These are phyloP conservation scores for Alexandromys fortis DNA, from an alignment of 2,113 vertebrate species.

Conservation along the genomic window DNA sequence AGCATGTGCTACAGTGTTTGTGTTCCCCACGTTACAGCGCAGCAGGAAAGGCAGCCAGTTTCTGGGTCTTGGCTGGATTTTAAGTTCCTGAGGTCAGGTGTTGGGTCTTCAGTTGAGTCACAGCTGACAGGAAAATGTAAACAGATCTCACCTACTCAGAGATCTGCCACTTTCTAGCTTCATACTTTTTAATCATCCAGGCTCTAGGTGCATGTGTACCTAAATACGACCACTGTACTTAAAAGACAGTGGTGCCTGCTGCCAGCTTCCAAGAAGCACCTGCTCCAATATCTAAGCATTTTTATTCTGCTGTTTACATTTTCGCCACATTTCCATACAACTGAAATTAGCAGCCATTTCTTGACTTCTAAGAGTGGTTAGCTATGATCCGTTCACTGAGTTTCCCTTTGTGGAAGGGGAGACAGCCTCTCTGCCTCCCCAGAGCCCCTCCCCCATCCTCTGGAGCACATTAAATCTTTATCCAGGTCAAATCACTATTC, in stretches of 20 bases:
- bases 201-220: not conserved
- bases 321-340: not conserved
- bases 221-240: not conserved
- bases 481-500: not conserved
- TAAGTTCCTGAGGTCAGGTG: not conserved
- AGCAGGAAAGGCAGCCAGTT: rapidly evolving
- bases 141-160: not conserved
- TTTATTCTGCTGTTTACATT: not conserved
- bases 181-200: not conserved
- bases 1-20: rapidly evolving
- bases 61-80: not conserved
- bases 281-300: not conserved
- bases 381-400: not conserved
- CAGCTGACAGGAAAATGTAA: not conserved
- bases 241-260: not conserved
- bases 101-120: not conserved
- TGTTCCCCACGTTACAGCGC: rapidly evolving
- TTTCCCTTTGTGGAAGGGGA: not conserved
- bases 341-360: not conserved
- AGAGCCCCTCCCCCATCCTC: not conserved
- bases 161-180: not conserved
- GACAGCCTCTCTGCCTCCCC: not conserved
- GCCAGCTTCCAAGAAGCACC: not conserved
- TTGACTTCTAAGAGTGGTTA: not conserved
- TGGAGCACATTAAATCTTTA: constrained; percentile 16